Evolutionary conservation across 2,888 invertebrate species (phyloP).

Genomic region (Morpho deidamia): DNA sequence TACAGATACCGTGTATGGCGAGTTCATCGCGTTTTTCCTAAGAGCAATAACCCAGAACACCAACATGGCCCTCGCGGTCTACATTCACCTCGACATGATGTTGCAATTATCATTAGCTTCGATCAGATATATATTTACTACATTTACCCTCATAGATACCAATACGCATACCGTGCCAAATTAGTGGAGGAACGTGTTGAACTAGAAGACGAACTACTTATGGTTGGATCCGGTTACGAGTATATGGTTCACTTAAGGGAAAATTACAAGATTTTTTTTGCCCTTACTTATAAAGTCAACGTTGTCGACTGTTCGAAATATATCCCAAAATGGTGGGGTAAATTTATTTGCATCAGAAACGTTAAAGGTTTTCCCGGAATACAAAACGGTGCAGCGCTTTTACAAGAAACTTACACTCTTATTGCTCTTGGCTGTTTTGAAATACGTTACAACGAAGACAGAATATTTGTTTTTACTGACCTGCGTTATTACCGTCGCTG

Average conservation of each 20-base stretch:
- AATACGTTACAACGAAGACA: conserved; percentile 48
- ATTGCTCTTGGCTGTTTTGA: conserved; percentile 49
- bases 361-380: conserved; percentile 29
- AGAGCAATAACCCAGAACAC: conserved; percentile 47
- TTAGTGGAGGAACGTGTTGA: conserved; percentile 10
- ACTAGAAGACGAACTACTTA: conserved; percentile 21
- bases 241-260: conserved; percentile 38
- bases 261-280: conserved; percentile 44
- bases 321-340: conserved; percentile 54
- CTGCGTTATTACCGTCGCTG: conserved; percentile 39
- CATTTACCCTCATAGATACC: conserved; percentile 11
- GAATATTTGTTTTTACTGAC: conserved; percentile 49
- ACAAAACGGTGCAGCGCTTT: conserved; percentile 43
- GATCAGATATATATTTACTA: conserved; percentile 41
- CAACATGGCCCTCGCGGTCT: conserved; percentile 44
- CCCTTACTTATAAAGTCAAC: neutral
- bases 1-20: conserved; percentile 47
- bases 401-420: conserved; percentile 15
- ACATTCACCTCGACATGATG: conserved; percentile 46
- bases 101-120: conserved; percentile 34
- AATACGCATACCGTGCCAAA: conserved; percentile 30
- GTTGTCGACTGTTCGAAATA: conserved; percentile 42
- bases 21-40: conserved; percentile 37
- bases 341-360: conserved; percentile 50
- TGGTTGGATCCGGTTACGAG: conserved; percentile 42